A percentile compares a stretch with the other conserved stretches of the same genome.
These are phyloP conservation scores for Zygaena filipendulae DNA, from an alignment of 2,888 invertebrate genomes.

Conservation along the genomic window DNA sequence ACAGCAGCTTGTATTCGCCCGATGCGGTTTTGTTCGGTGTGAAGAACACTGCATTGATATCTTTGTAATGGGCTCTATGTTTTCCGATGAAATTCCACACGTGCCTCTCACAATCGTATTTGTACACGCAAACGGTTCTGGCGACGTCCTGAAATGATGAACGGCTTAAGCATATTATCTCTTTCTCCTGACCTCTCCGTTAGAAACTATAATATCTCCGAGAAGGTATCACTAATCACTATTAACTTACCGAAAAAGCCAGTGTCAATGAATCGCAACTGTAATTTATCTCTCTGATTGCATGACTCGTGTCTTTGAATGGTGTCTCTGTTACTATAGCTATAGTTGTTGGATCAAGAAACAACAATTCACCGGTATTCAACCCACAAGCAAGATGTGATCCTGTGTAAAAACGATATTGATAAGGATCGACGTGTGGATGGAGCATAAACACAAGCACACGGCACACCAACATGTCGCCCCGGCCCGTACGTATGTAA, in stretches of 20 bases:
- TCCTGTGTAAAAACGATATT: slow-evolving; percentile 36
- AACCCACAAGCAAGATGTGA: slow-evolving; percentile 69
- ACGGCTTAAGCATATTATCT: too few relatives aligned
- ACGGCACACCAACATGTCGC: too few relatives aligned
- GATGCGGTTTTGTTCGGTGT: slow-evolving; percentile 34
- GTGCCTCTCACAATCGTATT: slow-evolving; percentile 33
- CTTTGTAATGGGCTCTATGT: slow-evolving; percentile 69
- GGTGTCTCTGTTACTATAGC: slow-evolving; percentile 49
- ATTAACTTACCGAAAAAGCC: slow-evolving; percentile 65
- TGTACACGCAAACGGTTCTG: slow-evolving; percentile 60
- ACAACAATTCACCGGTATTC: slow-evolving; percentile 67
- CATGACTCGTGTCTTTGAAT: slow-evolving; percentile 43
- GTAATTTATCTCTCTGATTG: slow-evolving; percentile 62
- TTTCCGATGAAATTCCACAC: slow-evolving; percentile 70
- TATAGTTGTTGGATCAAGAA: slow-evolving; percentile 69
- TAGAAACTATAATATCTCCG: too few relatives aligned
- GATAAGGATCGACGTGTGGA: too few relatives aligned
- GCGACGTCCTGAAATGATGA: slow-evolving; percentile 65
- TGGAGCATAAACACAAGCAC: too few relatives aligned
- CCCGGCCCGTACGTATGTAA: too few relatives aligned
- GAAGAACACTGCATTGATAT: slow-evolving; percentile 68
- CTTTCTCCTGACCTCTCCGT: too few relatives aligned
- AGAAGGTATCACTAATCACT: too few relatives aligned
- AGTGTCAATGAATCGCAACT: slow-evolving; percentile 62
- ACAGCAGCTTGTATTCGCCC: slow-evolving; percentile 57